A percentile compares a stretch with the other conserved stretches of the same genome.
Evolutionary conservation across 2,113 vertebrate genomes (phyloP).

Genomic region (Sapayoa aenigma): DNA sequence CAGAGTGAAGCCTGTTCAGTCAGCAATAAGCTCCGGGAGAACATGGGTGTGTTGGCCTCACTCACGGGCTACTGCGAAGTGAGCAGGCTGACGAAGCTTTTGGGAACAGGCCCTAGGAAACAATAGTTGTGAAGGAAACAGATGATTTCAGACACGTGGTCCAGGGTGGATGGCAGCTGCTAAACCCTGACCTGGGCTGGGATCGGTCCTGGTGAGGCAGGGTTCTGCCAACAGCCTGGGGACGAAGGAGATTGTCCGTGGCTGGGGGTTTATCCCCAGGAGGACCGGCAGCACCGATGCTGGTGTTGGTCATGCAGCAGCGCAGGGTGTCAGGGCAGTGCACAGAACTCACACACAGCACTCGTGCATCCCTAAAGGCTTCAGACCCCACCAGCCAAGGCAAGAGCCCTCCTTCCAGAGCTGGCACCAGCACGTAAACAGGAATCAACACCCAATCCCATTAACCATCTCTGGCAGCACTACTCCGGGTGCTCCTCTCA

Average conservation of each 20-base stretch:
- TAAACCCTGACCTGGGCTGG: not conserved
- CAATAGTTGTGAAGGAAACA: not conserved
- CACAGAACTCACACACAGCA: fast-evolving
- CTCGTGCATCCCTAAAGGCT: fast-evolving
- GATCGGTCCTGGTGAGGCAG: fast-evolving
- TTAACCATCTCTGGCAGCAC: not conserved
- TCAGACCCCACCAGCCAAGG: fast-evolving
- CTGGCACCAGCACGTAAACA: not conserved
- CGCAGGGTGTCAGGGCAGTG: fast-evolving
- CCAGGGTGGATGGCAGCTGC: not conserved
- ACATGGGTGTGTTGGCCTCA: not conserved
- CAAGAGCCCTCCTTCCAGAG: not conserved
- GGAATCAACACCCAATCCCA: not conserved
- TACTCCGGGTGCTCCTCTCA: fast-evolving
- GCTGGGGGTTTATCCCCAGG: not conserved
- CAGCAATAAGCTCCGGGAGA: not conserved
- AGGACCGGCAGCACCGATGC: no score
- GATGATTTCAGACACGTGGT: not conserved
- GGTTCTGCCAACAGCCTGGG: fast-evolving
- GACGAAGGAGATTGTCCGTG: not conserved
- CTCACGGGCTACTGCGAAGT: not conserved
- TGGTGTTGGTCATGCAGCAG: no score
- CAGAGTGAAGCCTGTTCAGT: not conserved
- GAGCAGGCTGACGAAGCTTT: not conserved
- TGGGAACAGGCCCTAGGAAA: not conserved